Conservation (phyloP, 1,140 invertebrate genomes). For the Drosophila burlai region DNA sequence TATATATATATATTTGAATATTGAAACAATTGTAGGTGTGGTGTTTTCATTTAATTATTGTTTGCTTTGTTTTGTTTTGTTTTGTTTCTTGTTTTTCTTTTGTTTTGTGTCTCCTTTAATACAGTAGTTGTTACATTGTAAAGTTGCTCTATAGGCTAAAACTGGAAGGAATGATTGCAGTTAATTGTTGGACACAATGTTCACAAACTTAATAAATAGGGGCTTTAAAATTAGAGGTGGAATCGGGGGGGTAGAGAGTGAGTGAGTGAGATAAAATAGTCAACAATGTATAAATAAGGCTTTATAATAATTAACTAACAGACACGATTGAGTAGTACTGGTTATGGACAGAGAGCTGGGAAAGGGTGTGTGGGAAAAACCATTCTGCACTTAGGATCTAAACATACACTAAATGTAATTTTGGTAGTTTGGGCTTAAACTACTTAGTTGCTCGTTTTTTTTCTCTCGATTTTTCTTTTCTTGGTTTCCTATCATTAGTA, state of each 20-base stretch:
- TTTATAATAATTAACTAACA: constrained; percentile 46
- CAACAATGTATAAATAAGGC: constrained; percentile 52
- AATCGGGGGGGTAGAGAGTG: not conserved
- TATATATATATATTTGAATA: constrained; percentile 19
- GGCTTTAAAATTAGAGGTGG: constrained; percentile 21
- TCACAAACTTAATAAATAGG: constrained; percentile 54
- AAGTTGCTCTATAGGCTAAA: constrained; percentile 75
- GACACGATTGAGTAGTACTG: constrained; percentile 17
- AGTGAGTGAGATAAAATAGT: constrained; percentile 25
- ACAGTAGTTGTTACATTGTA: constrained; percentile 74
- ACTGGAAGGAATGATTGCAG: constrained; percentile 79
- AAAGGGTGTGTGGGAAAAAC: constrained; percentile 12
- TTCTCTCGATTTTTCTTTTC: not conserved
- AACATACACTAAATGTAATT: constrained; percentile 67
- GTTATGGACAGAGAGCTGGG: constrained; percentile 12
- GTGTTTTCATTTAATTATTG: constrained; percentile 46
- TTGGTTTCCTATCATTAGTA: constrained; percentile 71
- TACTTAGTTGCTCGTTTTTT: constrained; percentile 59
- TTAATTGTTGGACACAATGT: constrained; percentile 75
- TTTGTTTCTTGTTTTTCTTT: not conserved
- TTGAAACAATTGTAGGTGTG: constrained; percentile 51
- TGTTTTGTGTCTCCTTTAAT: constrained; percentile 54
- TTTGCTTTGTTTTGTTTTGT: constrained; percentile 28
- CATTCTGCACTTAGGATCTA: constrained; percentile 60
- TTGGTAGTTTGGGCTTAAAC: constrained; percentile 74